Evolutionary conservation across 37 sponge, comb jelly and placozoan species (phyloP).

Genomic region (Oscarella lobularis): DNA sequence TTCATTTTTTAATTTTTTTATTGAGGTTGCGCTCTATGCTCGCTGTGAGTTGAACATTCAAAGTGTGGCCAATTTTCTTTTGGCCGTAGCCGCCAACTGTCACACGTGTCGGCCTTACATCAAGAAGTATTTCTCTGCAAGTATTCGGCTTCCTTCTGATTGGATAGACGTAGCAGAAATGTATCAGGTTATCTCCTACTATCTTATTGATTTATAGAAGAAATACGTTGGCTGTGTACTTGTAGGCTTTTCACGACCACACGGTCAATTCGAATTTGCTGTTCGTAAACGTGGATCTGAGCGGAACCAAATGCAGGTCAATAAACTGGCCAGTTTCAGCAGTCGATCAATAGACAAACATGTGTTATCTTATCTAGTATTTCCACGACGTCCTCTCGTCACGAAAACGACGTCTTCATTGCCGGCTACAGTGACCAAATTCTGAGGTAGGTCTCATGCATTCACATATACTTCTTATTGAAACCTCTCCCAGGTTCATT

Average conservation of each 20-base stretch:
- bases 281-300: constrained; percentile 88
- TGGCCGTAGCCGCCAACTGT: constrained; percentile 76
- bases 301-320: too few species aligned
- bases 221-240: too few species aligned
- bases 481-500: constrained; percentile 79
- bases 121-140: constrained; percentile 72
- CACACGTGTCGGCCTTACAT: constrained; percentile 76
- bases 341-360: too few species aligned
- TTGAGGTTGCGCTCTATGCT: constrained; percentile 78
- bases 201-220: too few species aligned
- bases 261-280: constrained; percentile 82
- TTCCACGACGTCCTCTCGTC: too few species aligned
- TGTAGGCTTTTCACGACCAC: too few species aligned
- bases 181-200: constrained; percentile 77
- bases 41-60: constrained; percentile 78
- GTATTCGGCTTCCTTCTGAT: constrained; percentile 88
- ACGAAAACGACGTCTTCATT: constrained; percentile 81
- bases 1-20: too few species aligned
- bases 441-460: constrained; percentile 17
- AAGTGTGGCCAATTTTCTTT: constrained; percentile 88
- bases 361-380: too few species aligned
- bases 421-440: constrained; percentile 96
- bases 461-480: too few species aligned
- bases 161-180: constrained; percentile 99
- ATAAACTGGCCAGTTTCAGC: too few species aligned